These are phyloP conservation scores for Panagrolaimus sp. DNA, from an alignment of 1,140 invertebrate species.

Conservation along the genomic window DNA sequence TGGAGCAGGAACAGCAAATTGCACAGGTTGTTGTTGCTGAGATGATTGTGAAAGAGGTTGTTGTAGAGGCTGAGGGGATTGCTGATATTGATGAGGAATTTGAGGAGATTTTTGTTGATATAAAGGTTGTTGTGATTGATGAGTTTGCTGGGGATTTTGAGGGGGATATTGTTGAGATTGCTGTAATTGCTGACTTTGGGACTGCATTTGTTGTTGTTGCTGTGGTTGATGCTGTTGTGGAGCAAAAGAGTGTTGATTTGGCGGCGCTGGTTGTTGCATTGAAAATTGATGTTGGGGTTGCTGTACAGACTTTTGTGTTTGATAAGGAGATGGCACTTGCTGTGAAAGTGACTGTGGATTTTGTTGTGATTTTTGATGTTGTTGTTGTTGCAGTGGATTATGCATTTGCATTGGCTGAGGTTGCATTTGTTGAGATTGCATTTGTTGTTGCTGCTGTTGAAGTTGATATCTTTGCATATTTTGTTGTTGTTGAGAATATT, in stretches of 20 bases:
- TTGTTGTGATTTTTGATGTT: background rate
- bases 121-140: background rate
- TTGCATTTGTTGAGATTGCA: background rate
- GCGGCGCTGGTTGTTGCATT: background rate
- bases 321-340: background rate
- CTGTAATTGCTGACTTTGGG: background rate
- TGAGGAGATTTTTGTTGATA: background rate
- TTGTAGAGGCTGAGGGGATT: background rate
- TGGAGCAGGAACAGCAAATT: background rate
- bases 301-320: background rate
- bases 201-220: background rate
- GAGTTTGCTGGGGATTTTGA: background rate
- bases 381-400: background rate
- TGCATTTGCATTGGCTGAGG: background rate
- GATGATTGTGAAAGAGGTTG: background rate
- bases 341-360: constrained; percentile 1
- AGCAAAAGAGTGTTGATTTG: background rate
- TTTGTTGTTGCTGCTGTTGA: constrained; percentile 2
- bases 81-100: background rate
- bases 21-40: constrained; percentile 8
- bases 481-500: too few relatives aligned
- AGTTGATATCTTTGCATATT: too few relatives aligned
- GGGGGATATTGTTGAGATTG: background rate
- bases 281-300: background rate
- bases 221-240: background rate